Percentiles rank a stretch among this genome's conserved stretches.
Evolutionary conservation across 2,888 invertebrate genomes (phyloP).

Genomic region (Morpho helenor): DNA sequence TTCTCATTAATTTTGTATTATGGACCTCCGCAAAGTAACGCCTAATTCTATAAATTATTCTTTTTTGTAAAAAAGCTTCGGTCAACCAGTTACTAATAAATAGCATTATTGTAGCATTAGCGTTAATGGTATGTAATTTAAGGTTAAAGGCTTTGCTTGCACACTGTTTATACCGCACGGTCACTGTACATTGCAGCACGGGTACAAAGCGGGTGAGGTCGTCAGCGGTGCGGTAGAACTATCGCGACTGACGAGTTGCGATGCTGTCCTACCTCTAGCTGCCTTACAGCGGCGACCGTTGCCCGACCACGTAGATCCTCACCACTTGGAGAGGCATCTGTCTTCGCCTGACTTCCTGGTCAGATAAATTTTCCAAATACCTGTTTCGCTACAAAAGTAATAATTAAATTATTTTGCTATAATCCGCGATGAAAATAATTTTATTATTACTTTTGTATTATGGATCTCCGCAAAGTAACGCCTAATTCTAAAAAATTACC

Average conservation of each 20-base stretch:
- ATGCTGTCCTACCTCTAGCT: constrained; percentile 80
- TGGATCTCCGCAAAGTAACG: too few relatives aligned
- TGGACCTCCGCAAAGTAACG: too few relatives aligned
- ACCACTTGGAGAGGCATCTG: constrained; percentile 92
- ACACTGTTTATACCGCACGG: constrained; percentile 12
- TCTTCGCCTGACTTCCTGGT: constrained; percentile 87
- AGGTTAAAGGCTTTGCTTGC: constrained; percentile 2
- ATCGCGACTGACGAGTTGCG: constrained; percentile 83
- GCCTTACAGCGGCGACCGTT: constrained; percentile 90
- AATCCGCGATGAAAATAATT: too few relatives aligned
- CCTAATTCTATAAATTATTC: too few relatives aligned
- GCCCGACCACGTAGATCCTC: constrained; percentile 95
- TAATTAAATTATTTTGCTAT: too few relatives aligned
- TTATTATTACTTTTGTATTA: too few relatives aligned
- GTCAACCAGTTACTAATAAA: too few relatives aligned
- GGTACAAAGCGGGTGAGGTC: constrained; percentile 82
- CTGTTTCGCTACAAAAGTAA: neutral
- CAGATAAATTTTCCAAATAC: constrained; percentile 21
- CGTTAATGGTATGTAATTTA: too few relatives aligned
- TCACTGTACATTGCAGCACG: constrained; percentile 71
- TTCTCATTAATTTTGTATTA: too few relatives aligned
- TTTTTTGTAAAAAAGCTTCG: too few relatives aligned
- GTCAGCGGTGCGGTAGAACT: constrained; percentile 83
- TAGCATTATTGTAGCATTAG: too few relatives aligned
- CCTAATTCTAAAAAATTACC: too few relatives aligned